phyloP scores from a whole-genome alignment of 2,888 invertebrate species.

The Drosophila paramelanica region DNA sequence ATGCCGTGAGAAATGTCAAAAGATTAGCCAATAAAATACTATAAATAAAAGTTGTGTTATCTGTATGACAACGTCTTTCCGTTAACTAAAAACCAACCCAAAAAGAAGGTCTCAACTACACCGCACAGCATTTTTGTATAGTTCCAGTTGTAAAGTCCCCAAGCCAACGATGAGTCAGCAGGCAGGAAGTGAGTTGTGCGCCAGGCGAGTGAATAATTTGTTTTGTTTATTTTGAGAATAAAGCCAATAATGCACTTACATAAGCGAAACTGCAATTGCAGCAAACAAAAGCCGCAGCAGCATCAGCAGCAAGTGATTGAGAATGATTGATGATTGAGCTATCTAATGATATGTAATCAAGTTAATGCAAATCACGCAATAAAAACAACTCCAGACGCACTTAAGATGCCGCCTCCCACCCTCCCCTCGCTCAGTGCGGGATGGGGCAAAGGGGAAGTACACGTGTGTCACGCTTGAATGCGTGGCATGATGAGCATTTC shows the following conservation, averaged over 20 bases:
- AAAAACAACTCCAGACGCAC: slow-evolving; percentile 35
- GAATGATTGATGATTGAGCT: slow-evolving; percentile 56
- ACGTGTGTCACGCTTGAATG: slow-evolving; percentile 37
- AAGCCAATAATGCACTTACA: slow-evolving; percentile 37
- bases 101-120: too few species aligned
- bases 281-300: slow-evolving; percentile 14
- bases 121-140: not conserved
- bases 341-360: slow-evolving; percentile 67
- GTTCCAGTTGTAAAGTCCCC: slow-evolving; percentile 2
- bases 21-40: slow-evolving; percentile 17
- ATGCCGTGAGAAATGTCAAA: slow-evolving; percentile 38
- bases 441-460: not conserved
- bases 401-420: slow-evolving; percentile 5
- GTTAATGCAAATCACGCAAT: slow-evolving; percentile 59
- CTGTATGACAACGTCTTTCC: not conserved
- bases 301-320: slow-evolving; percentile 12
- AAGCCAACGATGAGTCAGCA: slow-evolving; percentile 34
- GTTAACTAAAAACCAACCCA: not conserved
- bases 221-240: slow-evolving; percentile 48
- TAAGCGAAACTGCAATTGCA: slow-evolving; percentile 36
- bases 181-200: slow-evolving; percentile 33
- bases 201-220: slow-evolving; percentile 11
- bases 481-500: slow-evolving; percentile 43
- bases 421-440: not conserved
- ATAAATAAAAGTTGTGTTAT: not conserved